phyloP scores from a whole-genome alignment of 1,140 invertebrate genomes.

The Cydia pomonella region DNA sequence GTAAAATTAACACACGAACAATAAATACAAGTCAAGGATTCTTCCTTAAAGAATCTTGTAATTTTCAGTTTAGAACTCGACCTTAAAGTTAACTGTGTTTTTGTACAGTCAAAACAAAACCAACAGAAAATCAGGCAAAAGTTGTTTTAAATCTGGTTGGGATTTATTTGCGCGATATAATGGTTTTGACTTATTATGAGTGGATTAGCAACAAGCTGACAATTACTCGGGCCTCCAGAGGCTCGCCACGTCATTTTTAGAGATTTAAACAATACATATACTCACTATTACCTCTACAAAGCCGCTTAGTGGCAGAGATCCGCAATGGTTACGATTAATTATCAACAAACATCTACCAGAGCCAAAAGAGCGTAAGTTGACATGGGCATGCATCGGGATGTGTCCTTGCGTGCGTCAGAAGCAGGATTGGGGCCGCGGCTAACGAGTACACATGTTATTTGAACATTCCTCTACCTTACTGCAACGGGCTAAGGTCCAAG shows the following conservation, averaged over 20 bases:
- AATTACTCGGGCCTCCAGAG: neutral
- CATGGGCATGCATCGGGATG: neutral
- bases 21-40: neutral
- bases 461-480: too few species aligned
- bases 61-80: too few species aligned
- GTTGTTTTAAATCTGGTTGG: too few species aligned
- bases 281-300: neutral
- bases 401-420: neutral
- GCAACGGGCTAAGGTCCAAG: too few species aligned
- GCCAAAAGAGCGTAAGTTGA: neutral
- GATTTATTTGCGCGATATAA: too few species aligned
- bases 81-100: too few species aligned
- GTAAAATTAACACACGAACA: too few species aligned
- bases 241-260: too few species aligned
- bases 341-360: neutral
- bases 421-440: neutral
- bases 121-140: too few species aligned
- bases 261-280: neutral
- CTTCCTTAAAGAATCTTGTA: neutral
- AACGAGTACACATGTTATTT: neutral
- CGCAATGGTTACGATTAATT: conserved; percentile 9
- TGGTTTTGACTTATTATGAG: too few species aligned
- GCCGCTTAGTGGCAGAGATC: neutral
- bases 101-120: too few species aligned
- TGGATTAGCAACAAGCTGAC: too few species aligned